Percentiles rank a stretch among this genome's conserved stretches.
Evolutionary conservation across 1,140 invertebrate species (phyloP).

Genomic region (Bombus balteatus): DNA sequence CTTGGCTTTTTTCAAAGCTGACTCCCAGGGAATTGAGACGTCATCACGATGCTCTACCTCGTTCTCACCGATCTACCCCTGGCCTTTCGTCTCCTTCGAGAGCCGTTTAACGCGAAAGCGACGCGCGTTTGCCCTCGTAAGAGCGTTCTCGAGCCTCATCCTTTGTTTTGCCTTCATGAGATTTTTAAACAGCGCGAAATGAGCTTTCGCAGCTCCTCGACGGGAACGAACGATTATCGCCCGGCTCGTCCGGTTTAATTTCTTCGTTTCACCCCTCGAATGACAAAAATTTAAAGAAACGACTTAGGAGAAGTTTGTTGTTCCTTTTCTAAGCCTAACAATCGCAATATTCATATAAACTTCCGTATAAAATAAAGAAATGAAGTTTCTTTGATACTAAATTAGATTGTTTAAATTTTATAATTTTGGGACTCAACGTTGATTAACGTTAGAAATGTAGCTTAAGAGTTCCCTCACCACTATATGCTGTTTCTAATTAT

Average conservation of each 20-base stretch:
- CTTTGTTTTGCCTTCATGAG: conserved; percentile 80
- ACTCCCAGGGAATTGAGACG: conserved; percentile 76
- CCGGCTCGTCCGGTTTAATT: conserved; percentile 68
- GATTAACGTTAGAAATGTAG: neutral
- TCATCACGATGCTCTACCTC: conserved; percentile 73
- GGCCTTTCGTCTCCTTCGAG: conserved; percentile 57
- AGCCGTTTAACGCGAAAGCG: conserved; percentile 74
- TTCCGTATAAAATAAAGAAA: neutral
- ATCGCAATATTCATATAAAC: neutral
- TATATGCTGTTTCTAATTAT: neutral
- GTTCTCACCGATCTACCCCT: conserved; percentile 40
- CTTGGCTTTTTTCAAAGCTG: conserved; percentile 72
- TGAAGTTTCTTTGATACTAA: neutral
- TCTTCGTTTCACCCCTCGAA: conserved; percentile 37
- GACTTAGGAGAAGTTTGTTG: neutral
- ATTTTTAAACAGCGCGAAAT: conserved; percentile 80
- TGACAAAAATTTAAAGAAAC: conserved; percentile 39
- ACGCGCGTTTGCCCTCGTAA: conserved; percentile 60
- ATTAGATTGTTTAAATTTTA: neutral
- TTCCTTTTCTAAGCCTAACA: neutral
- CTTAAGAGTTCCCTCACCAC: neutral
- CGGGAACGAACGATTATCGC: conserved; percentile 75
- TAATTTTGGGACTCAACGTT: neutral
- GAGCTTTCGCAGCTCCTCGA: conserved; percentile 69
- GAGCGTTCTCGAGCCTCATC: conserved; percentile 60